These are phyloP conservation scores for Saimiri boliviensis DNA, from an alignment of 2,113 vertebrate genomes.

Conservation along the genomic window DNA sequence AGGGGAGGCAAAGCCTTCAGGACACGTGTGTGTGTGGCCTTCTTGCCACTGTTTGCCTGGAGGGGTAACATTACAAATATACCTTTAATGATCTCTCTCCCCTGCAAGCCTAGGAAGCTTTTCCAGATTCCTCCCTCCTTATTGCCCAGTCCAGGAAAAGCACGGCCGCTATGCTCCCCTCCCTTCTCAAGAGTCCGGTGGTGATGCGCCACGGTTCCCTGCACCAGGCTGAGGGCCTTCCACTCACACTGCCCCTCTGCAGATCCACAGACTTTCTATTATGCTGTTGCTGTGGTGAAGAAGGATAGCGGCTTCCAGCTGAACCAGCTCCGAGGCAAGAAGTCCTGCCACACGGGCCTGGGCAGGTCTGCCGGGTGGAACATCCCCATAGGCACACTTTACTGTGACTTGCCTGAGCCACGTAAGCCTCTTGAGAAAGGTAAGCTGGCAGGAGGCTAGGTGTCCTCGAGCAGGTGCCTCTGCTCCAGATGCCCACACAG, in stretches of 20 bases:
- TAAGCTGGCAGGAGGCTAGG: background rate
- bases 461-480: background rate
- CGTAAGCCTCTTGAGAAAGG: slow-evolving; percentile 82
- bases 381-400: slow-evolving; percentile 88
- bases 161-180: background rate
- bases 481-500: background rate
- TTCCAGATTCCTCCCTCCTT: background rate
- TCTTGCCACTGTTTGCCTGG: background rate
- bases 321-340: slow-evolving; percentile 83
- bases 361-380: slow-evolving; percentile 91
- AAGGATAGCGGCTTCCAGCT: slow-evolving; percentile 80
- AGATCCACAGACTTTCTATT: slow-evolving; percentile 87
- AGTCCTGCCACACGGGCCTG: slow-evolving; percentile 92
- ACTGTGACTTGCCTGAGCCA: slow-evolving; percentile 59
- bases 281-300: slow-evolving; percentile 90
- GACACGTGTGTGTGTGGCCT: too few relatives aligned
- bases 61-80: background rate
- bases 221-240: background rate
- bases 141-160: background rate
- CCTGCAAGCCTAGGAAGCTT: background rate
- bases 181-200: background rate
- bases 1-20: background rate
- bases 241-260: background rate
- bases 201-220: background rate
- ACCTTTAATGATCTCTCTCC: background rate